Evolutionary conservation across 1,140 invertebrate species (phyloP).

Genomic region (Drosophila lacertosa): DNA sequence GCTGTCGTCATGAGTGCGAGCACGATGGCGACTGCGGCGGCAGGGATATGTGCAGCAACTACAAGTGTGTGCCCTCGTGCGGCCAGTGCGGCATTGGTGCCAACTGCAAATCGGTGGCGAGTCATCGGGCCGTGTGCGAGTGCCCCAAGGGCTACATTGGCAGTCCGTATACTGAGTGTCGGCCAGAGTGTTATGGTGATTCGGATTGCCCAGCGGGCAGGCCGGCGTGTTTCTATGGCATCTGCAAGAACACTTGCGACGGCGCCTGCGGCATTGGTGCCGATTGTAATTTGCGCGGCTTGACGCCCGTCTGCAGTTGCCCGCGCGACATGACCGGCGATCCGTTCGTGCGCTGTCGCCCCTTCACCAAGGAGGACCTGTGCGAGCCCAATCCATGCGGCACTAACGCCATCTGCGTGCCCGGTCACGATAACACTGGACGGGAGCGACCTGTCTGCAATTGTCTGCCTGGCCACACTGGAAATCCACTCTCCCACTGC

Average conservation of each 20-base stretch:
- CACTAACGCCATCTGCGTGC: slow-evolving; percentile 91
- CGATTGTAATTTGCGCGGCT: slow-evolving; percentile 87
- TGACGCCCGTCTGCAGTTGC: slow-evolving; percentile 93
- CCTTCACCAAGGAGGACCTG: slow-evolving; percentile 91
- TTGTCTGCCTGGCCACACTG: slow-evolving; percentile 91
- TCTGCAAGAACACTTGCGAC: slow-evolving; percentile 92
- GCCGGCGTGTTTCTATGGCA: slow-evolving; percentile 92
- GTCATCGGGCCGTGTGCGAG: slow-evolving; percentile 91
- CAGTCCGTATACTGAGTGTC: slow-evolving; percentile 89
- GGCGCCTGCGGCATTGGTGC: slow-evolving; percentile 92
- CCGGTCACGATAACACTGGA: slow-evolving; percentile 91
- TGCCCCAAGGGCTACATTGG: slow-evolving; percentile 92
- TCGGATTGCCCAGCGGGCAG: slow-evolving; percentile 90
- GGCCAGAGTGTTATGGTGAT: slow-evolving; percentile 89
- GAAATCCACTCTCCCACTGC: slow-evolving; percentile 90
- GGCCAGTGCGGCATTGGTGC: slow-evolving; percentile 91
- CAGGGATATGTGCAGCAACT: slow-evolving; percentile 89
- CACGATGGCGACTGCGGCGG: slow-evolving; percentile 89
- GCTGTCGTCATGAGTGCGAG: slow-evolving; percentile 90
- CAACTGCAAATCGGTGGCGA: slow-evolving; percentile 89
- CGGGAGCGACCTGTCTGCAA: slow-evolving; percentile 90
- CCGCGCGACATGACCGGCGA: slow-evolving; percentile 94
- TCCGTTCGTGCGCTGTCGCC: slow-evolving; percentile 92
- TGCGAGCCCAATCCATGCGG: slow-evolving; percentile 94
- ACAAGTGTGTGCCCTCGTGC: slow-evolving; percentile 92